Conservation (phyloP, 1,140 invertebrate species). For the Zaprionus vittiger region DNA sequence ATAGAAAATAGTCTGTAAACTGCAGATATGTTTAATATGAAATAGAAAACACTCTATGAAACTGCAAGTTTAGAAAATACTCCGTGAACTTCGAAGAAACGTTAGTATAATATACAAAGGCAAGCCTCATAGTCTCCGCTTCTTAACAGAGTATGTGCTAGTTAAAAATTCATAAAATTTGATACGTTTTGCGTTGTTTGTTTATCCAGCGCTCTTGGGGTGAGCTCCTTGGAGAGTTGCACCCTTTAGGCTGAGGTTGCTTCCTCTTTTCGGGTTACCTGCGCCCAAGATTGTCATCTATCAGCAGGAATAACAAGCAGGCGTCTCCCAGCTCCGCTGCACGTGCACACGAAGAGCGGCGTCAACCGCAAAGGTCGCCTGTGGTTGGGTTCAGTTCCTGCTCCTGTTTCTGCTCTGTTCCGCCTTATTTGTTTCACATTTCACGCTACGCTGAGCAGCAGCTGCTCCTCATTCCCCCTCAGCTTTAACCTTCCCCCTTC, state of each 20-base stretch:
- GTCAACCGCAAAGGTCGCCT: conserved; percentile 22
- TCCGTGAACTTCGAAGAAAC: too few species aligned
- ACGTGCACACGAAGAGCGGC: conserved; percentile 24
- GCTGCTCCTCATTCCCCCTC: background rate
- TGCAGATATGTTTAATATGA: too few species aligned
- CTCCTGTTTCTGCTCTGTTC: background rate
- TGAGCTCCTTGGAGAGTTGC: conserved; percentile 15
- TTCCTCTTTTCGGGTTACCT: conserved; percentile 10
- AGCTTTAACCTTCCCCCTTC: background rate
- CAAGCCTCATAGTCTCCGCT: too few species aligned
- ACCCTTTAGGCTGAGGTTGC: conserved; percentile 6
- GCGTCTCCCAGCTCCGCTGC: conserved; percentile 8
- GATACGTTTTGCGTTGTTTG: conserved; percentile 27
- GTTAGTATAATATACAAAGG: too few species aligned
- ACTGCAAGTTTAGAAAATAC: too few species aligned
- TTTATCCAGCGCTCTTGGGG: conserved; percentile 6
- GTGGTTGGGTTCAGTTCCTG: conserved; percentile 1
- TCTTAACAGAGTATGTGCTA: conserved; percentile 9
- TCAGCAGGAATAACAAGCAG: conserved; percentile 13
- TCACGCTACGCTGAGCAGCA: conserved; percentile 16
- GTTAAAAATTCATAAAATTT: conserved; percentile 58
- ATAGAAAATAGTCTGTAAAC: too few species aligned
- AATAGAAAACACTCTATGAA: too few species aligned
- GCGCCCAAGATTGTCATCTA: conserved; percentile 27
- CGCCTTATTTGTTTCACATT: conserved; percentile 30